Conservation (phyloP, 2,888 invertebrate genomes). For the Apamea sordens region DNA sequence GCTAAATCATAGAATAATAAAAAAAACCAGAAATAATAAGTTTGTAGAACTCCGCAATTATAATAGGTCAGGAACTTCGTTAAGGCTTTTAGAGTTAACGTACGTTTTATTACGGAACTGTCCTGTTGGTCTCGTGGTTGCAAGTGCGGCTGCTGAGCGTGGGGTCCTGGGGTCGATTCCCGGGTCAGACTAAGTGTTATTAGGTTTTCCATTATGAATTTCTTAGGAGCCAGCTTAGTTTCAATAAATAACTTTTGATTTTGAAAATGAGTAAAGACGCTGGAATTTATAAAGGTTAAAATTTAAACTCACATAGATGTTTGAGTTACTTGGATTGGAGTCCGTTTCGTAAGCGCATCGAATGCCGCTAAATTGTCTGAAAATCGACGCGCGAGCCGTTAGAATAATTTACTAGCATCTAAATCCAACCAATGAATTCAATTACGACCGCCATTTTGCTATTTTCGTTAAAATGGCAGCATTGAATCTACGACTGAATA, state of each 20-base stretch:
- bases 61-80: background rate
- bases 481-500: constrained; percentile 42
- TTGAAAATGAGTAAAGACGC: background rate
- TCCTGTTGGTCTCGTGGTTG: no score
- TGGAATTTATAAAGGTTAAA: background rate
- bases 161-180: no score
- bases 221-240: background rate
- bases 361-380: constrained; percentile 3
- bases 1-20: background rate
- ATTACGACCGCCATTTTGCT: constrained; percentile 32
- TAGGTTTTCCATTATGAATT: no score
- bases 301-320: background rate
- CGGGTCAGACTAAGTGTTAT: no score
- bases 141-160: no score
- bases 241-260: background rate
- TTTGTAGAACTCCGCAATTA: background rate
- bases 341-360: background rate
- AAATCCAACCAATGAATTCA: constrained; percentile 45
- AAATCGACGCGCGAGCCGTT: constrained; percentile 9
- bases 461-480: constrained; percentile 38
- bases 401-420: constrained; percentile 45
- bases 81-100: background rate
- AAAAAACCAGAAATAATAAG: constrained; percentile 5
- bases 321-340: background rate
- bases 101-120: no score